These are phyloP conservation scores for Carterocephalus palaemon DNA, from an alignment of 2,888 invertebrate species.

Conservation along the genomic window DNA sequence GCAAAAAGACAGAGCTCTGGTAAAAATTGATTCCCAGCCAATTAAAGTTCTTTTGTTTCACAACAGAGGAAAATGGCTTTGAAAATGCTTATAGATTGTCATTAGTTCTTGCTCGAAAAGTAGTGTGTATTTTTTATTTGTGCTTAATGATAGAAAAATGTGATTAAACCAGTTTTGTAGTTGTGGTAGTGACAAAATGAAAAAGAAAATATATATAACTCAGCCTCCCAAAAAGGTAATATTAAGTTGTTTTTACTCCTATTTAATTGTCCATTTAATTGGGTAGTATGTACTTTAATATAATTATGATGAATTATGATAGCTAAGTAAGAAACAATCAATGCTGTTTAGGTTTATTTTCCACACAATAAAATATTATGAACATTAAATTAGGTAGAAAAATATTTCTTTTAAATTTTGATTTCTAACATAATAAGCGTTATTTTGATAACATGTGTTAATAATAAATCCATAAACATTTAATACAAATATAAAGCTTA, in stretches of 20 bases:
- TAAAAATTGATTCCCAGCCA: conserved; percentile 20
- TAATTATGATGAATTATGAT: too few species aligned
- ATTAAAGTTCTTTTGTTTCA: conserved; percentile 26
- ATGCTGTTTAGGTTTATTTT: too few species aligned
- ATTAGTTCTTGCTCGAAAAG: conserved; percentile 1
- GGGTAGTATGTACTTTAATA: neutral
- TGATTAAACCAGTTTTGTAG: neutral
- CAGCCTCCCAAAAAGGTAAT: conserved; percentile 42
- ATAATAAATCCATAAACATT: too few species aligned
- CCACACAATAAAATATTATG: too few species aligned
- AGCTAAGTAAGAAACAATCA: too few species aligned
- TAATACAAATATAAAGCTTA: too few species aligned
- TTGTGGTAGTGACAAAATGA: conserved; percentile 35
- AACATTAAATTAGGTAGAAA: too few species aligned
- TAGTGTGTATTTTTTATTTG: conserved; percentile 1
- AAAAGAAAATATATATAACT: conserved; percentile 45
- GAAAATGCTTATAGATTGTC: conserved; percentile 18
- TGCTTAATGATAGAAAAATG: too few species aligned
- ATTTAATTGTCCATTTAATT: neutral
- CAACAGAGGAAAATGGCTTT: conserved; percentile 17
- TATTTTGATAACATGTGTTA: too few species aligned
- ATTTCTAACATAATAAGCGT: too few species aligned
- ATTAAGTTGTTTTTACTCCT: neutral
- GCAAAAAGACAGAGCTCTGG: conserved; percentile 24
- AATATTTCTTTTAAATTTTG: too few species aligned